These are phyloP conservation scores for Catharus minimus DNA, from an alignment of 2,113 vertebrate species.

Conservation along the genomic window DNA sequence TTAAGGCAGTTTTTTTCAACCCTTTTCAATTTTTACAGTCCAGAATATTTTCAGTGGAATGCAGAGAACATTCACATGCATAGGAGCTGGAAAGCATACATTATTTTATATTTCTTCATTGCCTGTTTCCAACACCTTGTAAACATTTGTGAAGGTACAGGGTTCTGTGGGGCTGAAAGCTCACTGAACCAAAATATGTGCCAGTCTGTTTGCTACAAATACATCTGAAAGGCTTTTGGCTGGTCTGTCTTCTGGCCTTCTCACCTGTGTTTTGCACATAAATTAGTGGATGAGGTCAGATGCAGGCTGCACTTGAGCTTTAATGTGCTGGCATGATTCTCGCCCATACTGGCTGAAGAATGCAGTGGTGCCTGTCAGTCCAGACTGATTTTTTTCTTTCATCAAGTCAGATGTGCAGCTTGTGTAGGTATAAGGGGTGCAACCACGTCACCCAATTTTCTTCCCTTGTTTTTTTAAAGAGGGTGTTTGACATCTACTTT, in stretches of 20 bases:
- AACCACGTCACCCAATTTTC: background rate
- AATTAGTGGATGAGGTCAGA: background rate
- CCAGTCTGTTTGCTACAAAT: background rate
- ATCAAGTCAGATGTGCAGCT: background rate
- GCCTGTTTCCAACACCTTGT: background rate
- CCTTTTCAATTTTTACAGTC: background rate
- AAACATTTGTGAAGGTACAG: background rate
- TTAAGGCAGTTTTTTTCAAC: background rate
- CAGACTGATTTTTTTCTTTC: background rate
- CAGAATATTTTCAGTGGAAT: background rate
- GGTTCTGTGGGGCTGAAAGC: background rate
- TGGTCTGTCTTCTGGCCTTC: background rate
- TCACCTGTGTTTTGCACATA: background rate
- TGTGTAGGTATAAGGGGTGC: background rate
- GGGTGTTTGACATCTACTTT: background rate
- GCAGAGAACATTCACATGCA: background rate
- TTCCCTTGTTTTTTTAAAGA: background rate
- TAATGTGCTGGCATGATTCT: background rate
- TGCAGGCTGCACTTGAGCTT: background rate
- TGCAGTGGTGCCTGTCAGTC: accelerated
- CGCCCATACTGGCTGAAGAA: background rate
- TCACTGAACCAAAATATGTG: background rate
- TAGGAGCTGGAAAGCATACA: background rate
- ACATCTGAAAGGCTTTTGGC: background rate
- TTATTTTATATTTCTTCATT: background rate